These are phyloP conservation scores for Petrocephalus schoutedeni DNA, from an alignment of 2,797 vertebrate genomes.

Conservation along the genomic window DNA sequence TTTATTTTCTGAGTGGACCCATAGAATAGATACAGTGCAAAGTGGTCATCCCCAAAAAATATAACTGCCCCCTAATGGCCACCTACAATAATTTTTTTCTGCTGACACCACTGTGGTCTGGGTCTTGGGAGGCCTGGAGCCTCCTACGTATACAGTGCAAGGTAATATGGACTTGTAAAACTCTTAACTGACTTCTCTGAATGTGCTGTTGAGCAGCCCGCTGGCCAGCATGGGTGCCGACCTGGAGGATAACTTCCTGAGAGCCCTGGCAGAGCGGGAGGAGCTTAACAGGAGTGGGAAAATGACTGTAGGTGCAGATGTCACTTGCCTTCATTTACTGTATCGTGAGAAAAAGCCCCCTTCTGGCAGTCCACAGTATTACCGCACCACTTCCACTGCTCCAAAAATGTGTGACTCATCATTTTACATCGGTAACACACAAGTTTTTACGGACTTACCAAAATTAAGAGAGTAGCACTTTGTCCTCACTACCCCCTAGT, in stretches of 20 bases:
- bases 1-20: not conserved
- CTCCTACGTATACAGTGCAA: not conserved
- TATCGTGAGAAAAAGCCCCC: conserved; percentile 57
- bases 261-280: conserved; percentile 72
- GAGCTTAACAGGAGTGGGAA: conserved; percentile 72
- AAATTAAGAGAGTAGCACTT: not conserved
- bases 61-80: not conserved
- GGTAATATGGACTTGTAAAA: not conserved
- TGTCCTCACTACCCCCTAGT: not conserved
- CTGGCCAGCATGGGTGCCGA: conserved; percentile 72
- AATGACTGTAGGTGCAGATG: conserved; percentile 74
- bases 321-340: conserved; percentile 59
- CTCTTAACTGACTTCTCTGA: conserved; percentile 26
- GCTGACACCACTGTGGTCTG: not conserved
- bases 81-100: not conserved
- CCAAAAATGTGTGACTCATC: conserved; percentile 60
- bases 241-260: conserved; percentile 73
- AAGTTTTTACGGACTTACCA: not conserved
- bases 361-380: conserved; percentile 48
- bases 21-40: not conserved
- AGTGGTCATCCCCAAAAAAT: not conserved
- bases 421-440: conserved; percentile 41
- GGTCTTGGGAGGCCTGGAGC: not conserved
- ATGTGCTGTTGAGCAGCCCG: conserved; percentile 69
- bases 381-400: conserved; percentile 57